These are phyloP conservation scores for Acleris laterana DNA, from an alignment of 2,888 invertebrate species.

Conservation along the genomic window DNA sequence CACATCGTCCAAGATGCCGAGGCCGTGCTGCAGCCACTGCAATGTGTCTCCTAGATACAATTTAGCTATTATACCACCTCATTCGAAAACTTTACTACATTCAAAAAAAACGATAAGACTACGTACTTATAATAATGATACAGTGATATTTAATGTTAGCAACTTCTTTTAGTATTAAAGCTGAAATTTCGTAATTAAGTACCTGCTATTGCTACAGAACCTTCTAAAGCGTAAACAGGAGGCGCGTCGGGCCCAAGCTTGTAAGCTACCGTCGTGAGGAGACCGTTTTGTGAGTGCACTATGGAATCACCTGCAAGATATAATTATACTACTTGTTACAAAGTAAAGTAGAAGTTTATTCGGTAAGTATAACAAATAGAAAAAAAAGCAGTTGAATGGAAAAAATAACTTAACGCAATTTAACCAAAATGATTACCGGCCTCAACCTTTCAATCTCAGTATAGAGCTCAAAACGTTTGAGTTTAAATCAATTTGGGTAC, in stretches of 20 bases:
- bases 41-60: conserved; percentile 88
- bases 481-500: too few relatives aligned
- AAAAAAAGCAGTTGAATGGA: too few relatives aligned
- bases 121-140: too few relatives aligned
- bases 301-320: conserved; percentile 85
- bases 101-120: too few relatives aligned
- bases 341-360: too few relatives aligned
- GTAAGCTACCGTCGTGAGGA: conserved; percentile 96
- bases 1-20: conserved; percentile 89
- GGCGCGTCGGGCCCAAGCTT: conserved; percentile 91
- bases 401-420: too few relatives aligned
- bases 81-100: background rate
- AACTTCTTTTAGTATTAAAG: too few relatives aligned
- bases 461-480: too few relatives aligned
- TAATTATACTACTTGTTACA: background rate
- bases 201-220: conserved; percentile 94
- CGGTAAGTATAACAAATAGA: too few relatives aligned
- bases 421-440: too few relatives aligned
- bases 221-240: conserved; percentile 95
- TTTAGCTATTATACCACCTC: conserved; percentile 35
- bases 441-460: too few relatives aligned
- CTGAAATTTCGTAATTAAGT: conserved; percentile 14
- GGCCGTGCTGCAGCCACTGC: conserved; percentile 94
- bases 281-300: conserved; percentile 93
- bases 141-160: background rate